Percentiles rank a stretch among this genome's conserved stretches.
Evolutionary conservation across 2,888 invertebrate genomes (phyloP).

Genomic region (Protonemura montana): DNA sequence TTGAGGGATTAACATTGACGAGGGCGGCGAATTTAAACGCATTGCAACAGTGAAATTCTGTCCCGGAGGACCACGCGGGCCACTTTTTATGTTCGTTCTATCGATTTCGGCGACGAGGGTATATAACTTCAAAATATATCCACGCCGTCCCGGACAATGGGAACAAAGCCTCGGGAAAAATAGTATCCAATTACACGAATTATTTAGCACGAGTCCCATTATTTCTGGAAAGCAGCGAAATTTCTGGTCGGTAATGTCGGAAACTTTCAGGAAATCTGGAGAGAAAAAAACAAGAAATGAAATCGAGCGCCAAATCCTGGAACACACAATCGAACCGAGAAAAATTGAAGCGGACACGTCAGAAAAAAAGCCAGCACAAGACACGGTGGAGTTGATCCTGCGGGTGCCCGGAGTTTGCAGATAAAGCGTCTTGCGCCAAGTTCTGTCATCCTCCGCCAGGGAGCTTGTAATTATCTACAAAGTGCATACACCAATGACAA

Average conservation of each 20-base stretch:
- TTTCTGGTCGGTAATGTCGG: background rate
- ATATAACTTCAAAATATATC: background rate
- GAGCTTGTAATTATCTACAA: background rate
- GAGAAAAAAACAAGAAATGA: background rate
- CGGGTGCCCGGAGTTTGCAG: too few relatives aligned
- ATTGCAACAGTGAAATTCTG: background rate
- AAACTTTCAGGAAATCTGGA: background rate
- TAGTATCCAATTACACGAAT: conserved; percentile 4
- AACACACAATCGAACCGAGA: background rate
- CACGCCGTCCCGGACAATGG: background rate
- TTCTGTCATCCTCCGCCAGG: background rate
- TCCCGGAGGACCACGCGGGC: background rate
- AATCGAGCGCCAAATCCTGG: background rate
- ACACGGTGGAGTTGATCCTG: background rate
- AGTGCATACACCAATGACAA: too few relatives aligned
- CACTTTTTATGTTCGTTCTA: background rate
- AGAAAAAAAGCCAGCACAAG: background rate
- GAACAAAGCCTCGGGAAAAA: background rate
- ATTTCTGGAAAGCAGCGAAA: background rate
- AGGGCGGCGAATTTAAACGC: background rate
- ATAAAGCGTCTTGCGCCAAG: too few relatives aligned
- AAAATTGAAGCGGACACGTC: background rate
- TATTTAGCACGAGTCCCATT: background rate
- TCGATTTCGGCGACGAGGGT: background rate
- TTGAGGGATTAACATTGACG: background rate